Evolutionary conservation across 2,113 vertebrate species (phyloP), one percentile per base, ranked within the genome.

Genomic region (Antigone vipio): DNA sequence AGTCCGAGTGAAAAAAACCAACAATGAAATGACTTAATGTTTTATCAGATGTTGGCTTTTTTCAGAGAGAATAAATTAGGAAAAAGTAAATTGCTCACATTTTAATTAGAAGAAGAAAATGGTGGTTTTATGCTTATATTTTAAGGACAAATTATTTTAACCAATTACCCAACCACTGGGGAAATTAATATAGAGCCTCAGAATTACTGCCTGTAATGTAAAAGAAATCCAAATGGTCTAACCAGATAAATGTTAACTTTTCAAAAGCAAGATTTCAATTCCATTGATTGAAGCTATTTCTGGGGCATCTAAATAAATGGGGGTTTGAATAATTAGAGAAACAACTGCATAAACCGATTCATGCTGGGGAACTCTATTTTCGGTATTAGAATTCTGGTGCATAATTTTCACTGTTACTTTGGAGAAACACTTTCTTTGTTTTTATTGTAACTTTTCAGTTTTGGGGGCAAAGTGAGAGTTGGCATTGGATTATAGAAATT

Each of bases 71-170:
- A 81, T 87, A 82, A 93, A 95, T 81, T 92, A 90, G 29, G 64
- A 85, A 78, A 92, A 93, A 62, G 15, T 59, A 73, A 93, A 91
- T 63, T 92, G 30, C 19, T 88, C 11, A 55, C 34, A 80, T 78
- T 93, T 97, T 93, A 96, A 94, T 95, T 93, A 93, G 63, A 76
- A 79, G 30, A 34, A 74, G 9, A 80, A 82, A 89, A 78, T n/a
- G 30, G 8, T 90, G 15, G 3, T 2, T 83, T 94, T 94, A 12
- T 88, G 21, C 22, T 72, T 89, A 45, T 79, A 82, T 69, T 95
- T 96, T 90, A 81, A 93, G n/a, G 45, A 82, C 22, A 88, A 85
- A 95, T 80, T 59, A 50, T 96, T 94, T 93, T 93, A 90, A 93
- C 30, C 26, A 53, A 23, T 90, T 85, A 92, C 29, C 9, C 76